Percentiles rank a stretch among this genome's conserved stretches.
phyloP scores from a whole-genome alignment of 1,140 invertebrate genomes.

The Drosophila punjabiensis region DNA sequence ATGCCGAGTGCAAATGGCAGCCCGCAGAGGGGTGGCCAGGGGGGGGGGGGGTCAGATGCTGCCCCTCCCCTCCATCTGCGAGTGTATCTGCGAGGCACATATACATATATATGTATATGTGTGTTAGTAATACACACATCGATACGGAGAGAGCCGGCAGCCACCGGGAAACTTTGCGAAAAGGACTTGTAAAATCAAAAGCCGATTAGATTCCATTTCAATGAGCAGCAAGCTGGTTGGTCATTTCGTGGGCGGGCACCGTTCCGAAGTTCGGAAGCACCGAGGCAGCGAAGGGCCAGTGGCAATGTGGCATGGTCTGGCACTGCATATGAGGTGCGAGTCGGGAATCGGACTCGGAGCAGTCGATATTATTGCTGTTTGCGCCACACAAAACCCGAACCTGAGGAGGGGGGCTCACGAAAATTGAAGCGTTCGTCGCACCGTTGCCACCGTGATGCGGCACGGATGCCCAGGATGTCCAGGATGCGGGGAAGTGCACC shows the following conservation, averaged over 20 bases:
- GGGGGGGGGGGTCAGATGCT: slow-evolving; percentile 3
- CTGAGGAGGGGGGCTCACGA: slow-evolving; percentile 24
- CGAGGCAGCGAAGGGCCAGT: not conserved
- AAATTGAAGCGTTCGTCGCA: slow-evolving; percentile 42
- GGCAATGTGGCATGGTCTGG: not conserved
- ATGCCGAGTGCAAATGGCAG: slow-evolving; percentile 78
- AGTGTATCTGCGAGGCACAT: slow-evolving; percentile 19
- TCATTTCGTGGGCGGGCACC: slow-evolving; percentile 67
- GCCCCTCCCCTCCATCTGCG: slow-evolving; percentile 1
- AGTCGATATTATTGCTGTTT: slow-evolving; percentile 53
- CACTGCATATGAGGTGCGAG: slow-evolving; percentile 8
- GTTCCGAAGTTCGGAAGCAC: not conserved
- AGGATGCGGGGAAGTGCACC: slow-evolving; percentile 1
- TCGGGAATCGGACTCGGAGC: slow-evolving; percentile 23
- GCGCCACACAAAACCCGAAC: slow-evolving; percentile 33
- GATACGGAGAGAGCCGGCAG: slow-evolving; percentile 32
- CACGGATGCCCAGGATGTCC: not conserved
- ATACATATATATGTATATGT: not conserved
- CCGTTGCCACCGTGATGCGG: slow-evolving; percentile 29
- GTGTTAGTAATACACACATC: slow-evolving; percentile 56
- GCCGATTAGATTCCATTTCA: slow-evolving; percentile 83
- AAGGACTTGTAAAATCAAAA: slow-evolving; percentile 83
- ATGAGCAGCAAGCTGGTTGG: slow-evolving; percentile 79
- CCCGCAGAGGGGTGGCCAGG: slow-evolving; percentile 30
- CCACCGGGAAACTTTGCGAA: slow-evolving; percentile 74